Conservation (phyloP, 1,140 invertebrate genomes). For the Drosophila rhopaloa region DNA sequence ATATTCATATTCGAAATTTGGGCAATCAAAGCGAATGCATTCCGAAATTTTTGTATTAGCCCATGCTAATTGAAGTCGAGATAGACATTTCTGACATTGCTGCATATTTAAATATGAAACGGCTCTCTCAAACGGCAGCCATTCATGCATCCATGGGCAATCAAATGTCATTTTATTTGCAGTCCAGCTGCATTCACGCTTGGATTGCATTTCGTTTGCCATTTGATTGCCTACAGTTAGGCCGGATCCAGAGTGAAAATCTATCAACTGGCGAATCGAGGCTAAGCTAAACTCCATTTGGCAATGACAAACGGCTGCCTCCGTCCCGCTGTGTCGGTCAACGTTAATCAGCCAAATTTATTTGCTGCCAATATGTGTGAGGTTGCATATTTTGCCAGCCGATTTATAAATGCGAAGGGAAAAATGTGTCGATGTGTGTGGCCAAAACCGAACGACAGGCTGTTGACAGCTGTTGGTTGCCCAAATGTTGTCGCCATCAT, state of each 20-base stretch:
- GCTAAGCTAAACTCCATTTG: constrained; percentile 27
- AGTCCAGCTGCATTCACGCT: constrained; percentile 23
- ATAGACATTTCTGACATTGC: constrained; percentile 1
- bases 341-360: constrained; percentile 67
- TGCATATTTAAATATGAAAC: constrained; percentile 35
- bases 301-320: constrained; percentile 7
- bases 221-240: constrained; percentile 20
- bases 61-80: constrained; percentile 37
- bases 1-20: constrained; percentile 10
- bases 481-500: constrained; percentile 36
- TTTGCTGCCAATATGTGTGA: constrained; percentile 53
- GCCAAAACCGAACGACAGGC: constrained; percentile 50
- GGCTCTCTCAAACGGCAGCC: constrained; percentile 10
- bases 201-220: constrained; percentile 24
- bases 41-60: neutral
- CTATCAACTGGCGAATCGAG: constrained; percentile 14
- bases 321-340: constrained; percentile 1
- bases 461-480: constrained; percentile 77
- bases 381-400: constrained; percentile 44
- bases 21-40: constrained; percentile 8
- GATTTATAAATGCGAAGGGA: constrained; percentile 58
- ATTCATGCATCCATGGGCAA: constrained; percentile 44
- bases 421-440: constrained; percentile 56
- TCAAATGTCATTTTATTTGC: constrained; percentile 46
- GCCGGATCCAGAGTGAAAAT: constrained; percentile 4